Evolutionary conservation across 1,140 invertebrate genomes (phyloP).

Genomic region (Lordiphosa collinella): DNA sequence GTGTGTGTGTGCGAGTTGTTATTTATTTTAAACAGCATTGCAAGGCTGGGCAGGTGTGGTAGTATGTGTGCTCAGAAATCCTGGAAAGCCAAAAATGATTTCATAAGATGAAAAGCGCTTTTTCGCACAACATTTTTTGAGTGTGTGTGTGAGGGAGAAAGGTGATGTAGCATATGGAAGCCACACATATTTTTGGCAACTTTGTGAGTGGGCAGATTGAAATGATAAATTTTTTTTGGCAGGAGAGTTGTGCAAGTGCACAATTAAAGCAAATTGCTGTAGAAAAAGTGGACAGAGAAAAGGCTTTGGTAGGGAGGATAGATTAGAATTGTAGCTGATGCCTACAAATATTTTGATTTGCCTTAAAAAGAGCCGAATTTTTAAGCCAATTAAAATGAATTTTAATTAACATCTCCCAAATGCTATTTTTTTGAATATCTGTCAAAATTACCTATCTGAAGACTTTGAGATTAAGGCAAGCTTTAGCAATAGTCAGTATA

Average conservation of each 20-base stretch:
- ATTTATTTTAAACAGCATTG: constrained; percentile 74
- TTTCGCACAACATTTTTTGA: constrained; percentile 49
- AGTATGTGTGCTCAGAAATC: constrained; percentile 40
- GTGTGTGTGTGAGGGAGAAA: neutral
- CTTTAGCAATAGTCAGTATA: too few relatives aligned
- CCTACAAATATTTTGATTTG: too few relatives aligned
- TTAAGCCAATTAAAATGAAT: too few relatives aligned
- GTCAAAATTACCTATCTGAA: too few relatives aligned
- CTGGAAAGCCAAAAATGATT: constrained; percentile 62
- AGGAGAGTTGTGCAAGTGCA: constrained; percentile 4
- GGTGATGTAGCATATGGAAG: neutral
- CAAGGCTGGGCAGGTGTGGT: constrained; percentile 20
- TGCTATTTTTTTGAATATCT: too few relatives aligned
- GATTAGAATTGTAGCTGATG: too few relatives aligned
- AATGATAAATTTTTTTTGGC: constrained; percentile 18
- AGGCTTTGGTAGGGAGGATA: neutral
- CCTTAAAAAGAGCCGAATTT: too few relatives aligned
- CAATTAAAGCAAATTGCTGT: constrained; percentile 42
- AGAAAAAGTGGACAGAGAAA: neutral
- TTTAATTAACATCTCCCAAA: too few relatives aligned
- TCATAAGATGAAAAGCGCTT: constrained; percentile 68
- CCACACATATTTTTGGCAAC: constrained; percentile 47
- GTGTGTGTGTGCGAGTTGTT: constrained; percentile 37
- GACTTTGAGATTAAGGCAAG: too few relatives aligned
- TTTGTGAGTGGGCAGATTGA: constrained; percentile 41